phyloP scores from a whole-genome alignment of 2,888 invertebrate species.

The Copidosoma aretas region DNA sequence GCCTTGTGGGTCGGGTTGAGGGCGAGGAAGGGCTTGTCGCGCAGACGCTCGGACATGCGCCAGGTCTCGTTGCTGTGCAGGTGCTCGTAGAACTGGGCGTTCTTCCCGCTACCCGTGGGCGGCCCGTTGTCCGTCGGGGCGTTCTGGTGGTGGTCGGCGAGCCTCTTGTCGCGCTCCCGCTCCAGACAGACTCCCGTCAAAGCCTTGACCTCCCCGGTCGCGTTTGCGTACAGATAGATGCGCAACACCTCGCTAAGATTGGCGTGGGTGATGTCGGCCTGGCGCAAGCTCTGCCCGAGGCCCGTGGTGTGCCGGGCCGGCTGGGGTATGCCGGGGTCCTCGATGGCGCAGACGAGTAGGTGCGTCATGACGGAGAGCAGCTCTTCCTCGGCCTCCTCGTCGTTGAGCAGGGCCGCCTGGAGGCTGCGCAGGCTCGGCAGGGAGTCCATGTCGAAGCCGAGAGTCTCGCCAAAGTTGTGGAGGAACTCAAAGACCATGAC shows the following conservation, averaged over 20 bases:
- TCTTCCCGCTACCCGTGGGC: slow-evolving; percentile 75
- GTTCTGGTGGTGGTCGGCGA: slow-evolving; percentile 83
- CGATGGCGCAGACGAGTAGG: slow-evolving; percentile 88
- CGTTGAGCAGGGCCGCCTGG: slow-evolving; percentile 83
- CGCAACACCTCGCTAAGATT: slow-evolving; percentile 91
- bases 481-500: slow-evolving; percentile 97
- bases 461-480: slow-evolving; percentile 92
- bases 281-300: slow-evolving; percentile 86
- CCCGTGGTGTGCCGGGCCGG: slow-evolving; percentile 88
- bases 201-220: slow-evolving; percentile 84
- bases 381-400: slow-evolving; percentile 84
- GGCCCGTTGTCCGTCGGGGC: slow-evolving; percentile 69
- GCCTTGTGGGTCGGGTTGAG: slow-evolving; percentile 87
- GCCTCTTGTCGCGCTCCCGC: slow-evolving; percentile 78
- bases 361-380: slow-evolving; percentile 87
- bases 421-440: slow-evolving; percentile 86
- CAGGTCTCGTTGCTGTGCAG: slow-evolving; percentile 80
- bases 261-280: slow-evolving; percentile 88
- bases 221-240: slow-evolving; percentile 89
- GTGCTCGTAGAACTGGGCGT: slow-evolving; percentile 79
- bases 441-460: slow-evolving; percentile 90
- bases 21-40: slow-evolving; percentile 84
- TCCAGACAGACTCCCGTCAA: slow-evolving; percentile 83
- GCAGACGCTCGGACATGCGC: slow-evolving; percentile 80
- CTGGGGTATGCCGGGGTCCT: slow-evolving; percentile 91